Evolutionary conservation across 2,888 invertebrate species (phyloP), one percentile per base, ranked within the genome.

Genomic region (Cordylochernes scorpioides): DNA sequence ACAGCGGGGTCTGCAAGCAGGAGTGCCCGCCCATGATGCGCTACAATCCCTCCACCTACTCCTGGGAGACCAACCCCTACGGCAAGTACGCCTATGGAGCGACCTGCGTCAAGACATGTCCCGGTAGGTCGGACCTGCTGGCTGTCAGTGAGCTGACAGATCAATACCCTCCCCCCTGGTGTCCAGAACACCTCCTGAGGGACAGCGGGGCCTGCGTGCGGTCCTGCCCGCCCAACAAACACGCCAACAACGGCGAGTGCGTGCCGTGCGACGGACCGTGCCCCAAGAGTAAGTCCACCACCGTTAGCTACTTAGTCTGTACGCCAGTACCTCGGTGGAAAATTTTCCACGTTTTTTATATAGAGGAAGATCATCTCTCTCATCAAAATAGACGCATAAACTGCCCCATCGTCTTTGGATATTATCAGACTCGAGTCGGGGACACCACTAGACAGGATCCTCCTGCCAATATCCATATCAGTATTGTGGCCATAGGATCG

Each of bases 81-180:
- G 86, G 84, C 14, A 86, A 82, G 56, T 88, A 82, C 49, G 80
- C 88, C 10, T 91, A 88, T 49, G 91, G 88, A n/a, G 84, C 86
- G 10, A 80, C 86, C 1, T 91, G 88, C 54, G 86, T 88, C n/a
- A 69, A 77, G 46, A 73, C 80, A 49, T 91, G 91, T 47, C 91
- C 57, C 28, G 40, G 53, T 53, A 42, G 39, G 24, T 29, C 9
- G 10, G 2, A 24, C 7, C 12, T 3, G 25, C 19, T 2, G 15
- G 14, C 13, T 16, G 24, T 22, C 13, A n/a, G n/a, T n/a, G n/a
- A n/a, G n/a, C n/a, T 19, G 19, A 8, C n/a, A 19, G 8, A 19
- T 19, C n/a, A 9, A 19, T 9, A 9, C 19, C 19, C 8, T n/a
- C 8, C n/a, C 19, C n/a, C 8, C 8, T 24, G 9, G 18, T 25